Percentiles rank a stretch among this genome's conserved stretches.
Conservation (phyloP, 2,888 invertebrate genomes). For the Panopea generosa region DNA sequence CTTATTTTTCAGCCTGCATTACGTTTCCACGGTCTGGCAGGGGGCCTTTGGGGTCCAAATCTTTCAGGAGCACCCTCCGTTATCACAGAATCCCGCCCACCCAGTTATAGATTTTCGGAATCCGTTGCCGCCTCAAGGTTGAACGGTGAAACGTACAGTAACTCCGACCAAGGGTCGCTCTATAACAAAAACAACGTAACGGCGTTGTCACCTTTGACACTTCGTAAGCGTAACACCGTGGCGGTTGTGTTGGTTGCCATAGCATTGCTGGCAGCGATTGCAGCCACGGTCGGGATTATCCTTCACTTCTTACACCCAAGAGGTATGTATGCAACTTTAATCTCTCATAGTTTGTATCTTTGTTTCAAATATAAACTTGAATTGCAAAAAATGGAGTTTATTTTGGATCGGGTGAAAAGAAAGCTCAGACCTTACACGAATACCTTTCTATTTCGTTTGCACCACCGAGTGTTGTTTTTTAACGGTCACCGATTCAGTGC, state of each 20-base stretch:
- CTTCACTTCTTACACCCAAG: constrained; percentile 62
- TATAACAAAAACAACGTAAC: constrained; percentile 34
- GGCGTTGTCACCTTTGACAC: constrained; percentile 46
- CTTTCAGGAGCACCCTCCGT: constrained; percentile 45
- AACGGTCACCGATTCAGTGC: too few species aligned
- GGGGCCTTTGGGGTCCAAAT: constrained; percentile 52
- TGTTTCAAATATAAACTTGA: too few species aligned
- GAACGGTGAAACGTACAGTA: constrained; percentile 39
- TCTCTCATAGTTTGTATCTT: too few species aligned
- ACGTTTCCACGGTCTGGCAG: constrained; percentile 55
- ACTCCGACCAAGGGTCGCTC: constrained; percentile 34
- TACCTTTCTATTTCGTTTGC: too few species aligned
- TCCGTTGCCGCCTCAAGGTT: constrained; percentile 16
- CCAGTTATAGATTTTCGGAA: constrained; percentile 45
- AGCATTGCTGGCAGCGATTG: constrained; percentile 64
- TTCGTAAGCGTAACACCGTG: constrained; percentile 61
- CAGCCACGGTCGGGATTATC: constrained; percentile 60
- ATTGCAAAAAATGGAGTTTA: too few species aligned
- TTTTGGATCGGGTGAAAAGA: too few species aligned
- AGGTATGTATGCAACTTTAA: constrained; percentile 59
- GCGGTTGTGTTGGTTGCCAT: constrained; percentile 63
- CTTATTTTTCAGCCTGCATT: constrained; percentile 54
- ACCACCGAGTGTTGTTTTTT: too few species aligned
- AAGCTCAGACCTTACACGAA: too few species aligned
- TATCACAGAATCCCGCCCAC: constrained; percentile 43